Conservation (phyloP, 2,797 vertebrate species). For the Pteronotus mesoamericanus region DNA sequence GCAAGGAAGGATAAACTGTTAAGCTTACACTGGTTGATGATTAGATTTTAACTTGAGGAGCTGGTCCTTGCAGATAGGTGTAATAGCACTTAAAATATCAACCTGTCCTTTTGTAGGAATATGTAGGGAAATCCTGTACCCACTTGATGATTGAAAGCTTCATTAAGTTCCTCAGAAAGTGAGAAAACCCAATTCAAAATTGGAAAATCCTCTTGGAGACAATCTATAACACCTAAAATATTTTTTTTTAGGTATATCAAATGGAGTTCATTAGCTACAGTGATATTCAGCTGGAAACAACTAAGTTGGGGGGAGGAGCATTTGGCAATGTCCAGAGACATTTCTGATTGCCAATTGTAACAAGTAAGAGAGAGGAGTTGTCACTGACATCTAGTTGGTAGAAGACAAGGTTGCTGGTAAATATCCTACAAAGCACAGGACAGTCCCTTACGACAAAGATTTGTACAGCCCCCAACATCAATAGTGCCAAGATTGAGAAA, state of each 20-base stretch:
- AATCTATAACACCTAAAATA: neutral
- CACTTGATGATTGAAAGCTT: neutral
- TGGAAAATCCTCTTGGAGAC: neutral
- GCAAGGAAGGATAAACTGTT: neutral
- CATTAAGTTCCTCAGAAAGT: neutral
- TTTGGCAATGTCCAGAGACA: neutral
- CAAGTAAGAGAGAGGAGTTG: neutral
- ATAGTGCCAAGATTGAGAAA: neutral
- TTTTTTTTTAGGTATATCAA: neutral
- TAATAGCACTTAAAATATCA: neutral
- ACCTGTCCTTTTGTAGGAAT: neutral
- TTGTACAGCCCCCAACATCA: neutral
- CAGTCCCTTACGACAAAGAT: neutral
- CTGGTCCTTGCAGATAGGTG: neutral
- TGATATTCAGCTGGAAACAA: neutral
- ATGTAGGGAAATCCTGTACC: neutral
- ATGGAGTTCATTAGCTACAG: neutral
- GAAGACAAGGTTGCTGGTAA: neutral
- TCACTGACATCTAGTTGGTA: neutral
- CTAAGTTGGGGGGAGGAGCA: neutral
- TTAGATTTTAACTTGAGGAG: neutral
- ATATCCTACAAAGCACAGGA: neutral
- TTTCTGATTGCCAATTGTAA: neutral
- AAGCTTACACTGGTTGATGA: neutral
- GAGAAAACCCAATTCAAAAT: neutral